Percentiles rank a stretch among this genome's conserved stretches.
Conservation (phyloP, 2,888 invertebrate species). For the Chrysotoxum bicinctum region DNA sequence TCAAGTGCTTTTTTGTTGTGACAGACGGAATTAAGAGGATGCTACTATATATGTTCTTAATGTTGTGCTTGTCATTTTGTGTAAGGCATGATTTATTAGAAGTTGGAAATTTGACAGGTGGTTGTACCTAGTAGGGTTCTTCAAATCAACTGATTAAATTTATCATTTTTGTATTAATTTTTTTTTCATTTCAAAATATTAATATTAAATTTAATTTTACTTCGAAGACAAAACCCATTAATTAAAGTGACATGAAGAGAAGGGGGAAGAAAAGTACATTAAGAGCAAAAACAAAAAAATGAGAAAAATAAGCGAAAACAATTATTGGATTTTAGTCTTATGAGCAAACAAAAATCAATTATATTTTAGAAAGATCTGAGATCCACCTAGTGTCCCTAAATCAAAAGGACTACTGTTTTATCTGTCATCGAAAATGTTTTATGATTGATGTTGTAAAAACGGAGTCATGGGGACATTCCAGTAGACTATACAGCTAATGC, state of each 20-base stretch:
- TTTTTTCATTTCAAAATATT: constrained; percentile 3
- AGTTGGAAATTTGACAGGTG: constrained; percentile 28
- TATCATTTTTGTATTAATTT: constrained; percentile 7
- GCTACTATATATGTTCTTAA: not conserved
- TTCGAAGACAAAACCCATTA: not conserved
- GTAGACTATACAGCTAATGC: no score
- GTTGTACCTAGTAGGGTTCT: not conserved
- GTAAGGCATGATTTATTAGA: constrained; percentile 37
- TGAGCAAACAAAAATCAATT: no score
- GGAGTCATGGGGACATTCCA: no score
- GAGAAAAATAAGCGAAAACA: not conserved
- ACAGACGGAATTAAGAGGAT: constrained; percentile 24
- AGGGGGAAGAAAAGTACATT: not conserved
- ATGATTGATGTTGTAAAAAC: no score
- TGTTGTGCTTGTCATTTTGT: constrained; percentile 27
- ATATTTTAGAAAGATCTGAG: no score
- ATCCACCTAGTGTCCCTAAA: no score
- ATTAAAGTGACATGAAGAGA: constrained; percentile 1
- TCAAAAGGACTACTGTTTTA: no score
- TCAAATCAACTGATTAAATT: constrained; percentile 28
- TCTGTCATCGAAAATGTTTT: no score
- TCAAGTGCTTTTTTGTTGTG: constrained; percentile 25
- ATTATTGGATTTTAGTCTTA: not conserved
- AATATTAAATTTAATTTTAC: not conserved
- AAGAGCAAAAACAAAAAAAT: not conserved